Base-by-base conservation (phyloP, 2,797 vertebrate species). In the Momotus momota region DNA sequence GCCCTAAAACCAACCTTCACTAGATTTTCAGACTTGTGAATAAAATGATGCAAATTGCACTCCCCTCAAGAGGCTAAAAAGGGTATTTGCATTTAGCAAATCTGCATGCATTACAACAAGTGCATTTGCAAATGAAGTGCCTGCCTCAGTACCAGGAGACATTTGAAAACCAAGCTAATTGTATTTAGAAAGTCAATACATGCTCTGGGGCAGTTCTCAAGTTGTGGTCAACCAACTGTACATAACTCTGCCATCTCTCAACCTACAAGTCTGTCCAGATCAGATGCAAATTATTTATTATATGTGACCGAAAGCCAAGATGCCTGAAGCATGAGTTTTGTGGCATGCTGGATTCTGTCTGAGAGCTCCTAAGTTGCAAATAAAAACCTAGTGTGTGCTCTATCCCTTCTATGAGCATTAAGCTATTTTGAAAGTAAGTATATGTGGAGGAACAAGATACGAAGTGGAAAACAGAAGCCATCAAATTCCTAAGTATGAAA, bases 31-130 rank as follows among this genome's bases (percentile, higher is more conserved):
- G 67, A 64, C 52, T 67, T 71, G 31, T 26, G 67, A 87, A 72
- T 88, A 70, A 94, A 90, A 87, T 61, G 35, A 84, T 91, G 67
- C 81, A 82, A 88, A 84, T 23, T 70, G 26, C 35, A 49, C 49
- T 62, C 60, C 64, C 33, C 33, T 90, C 43, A 80, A 73, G 73
- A 88, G 29, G 31, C 51, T 84, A 80, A 66, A 84, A 81, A 86
- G 25, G 15, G 9, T 54, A 86, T 86, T 92, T 94, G 55, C 48
- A 66, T 86, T 75, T 81, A 61, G 38, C 16, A 88, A 79, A 81
- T 75, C 33, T 81, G 26, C 62, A 86, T 69, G 54, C 0, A 0
- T 81, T 90, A 72, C 45, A 87, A 72, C 45, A 87, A 93, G 67
- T 58, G 43, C 58, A 10, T 80, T 66, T 94, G 66, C 35, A 91